These are phyloP conservation scores for Coccyzus lansbergi DNA, from an alignment of 2,797 vertebrate species.

Conservation along the genomic window DNA sequence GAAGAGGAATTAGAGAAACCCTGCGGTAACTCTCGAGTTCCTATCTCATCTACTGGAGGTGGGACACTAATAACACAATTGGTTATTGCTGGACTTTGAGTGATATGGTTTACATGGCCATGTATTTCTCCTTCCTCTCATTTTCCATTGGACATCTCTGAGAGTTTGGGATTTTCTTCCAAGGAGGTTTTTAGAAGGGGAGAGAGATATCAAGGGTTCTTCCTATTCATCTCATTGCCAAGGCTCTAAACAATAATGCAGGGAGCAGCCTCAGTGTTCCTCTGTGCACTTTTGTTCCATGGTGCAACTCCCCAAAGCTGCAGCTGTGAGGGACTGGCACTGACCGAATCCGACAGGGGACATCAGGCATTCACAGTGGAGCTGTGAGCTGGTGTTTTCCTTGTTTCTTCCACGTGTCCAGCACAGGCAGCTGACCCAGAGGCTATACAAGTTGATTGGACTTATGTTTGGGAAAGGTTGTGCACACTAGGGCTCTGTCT, in stretches of 20 bases:
- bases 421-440: not conserved
- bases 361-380: not conserved
- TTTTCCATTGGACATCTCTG: not conserved
- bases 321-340: not conserved
- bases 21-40: not conserved
- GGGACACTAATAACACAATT: not conserved
- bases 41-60: not conserved
- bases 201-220: not conserved
- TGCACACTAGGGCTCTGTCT: not conserved
- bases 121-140: not conserved
- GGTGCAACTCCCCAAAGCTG: not conserved
- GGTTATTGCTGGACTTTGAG: not conserved
- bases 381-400: not conserved
- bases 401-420: not conserved
- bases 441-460: not conserved
- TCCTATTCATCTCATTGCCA: not conserved
- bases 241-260: not conserved
- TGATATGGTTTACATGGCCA: not conserved
- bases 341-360: not conserved
- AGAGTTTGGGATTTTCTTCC: not conserved
- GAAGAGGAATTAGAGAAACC: not conserved
- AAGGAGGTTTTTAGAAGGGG: not conserved
- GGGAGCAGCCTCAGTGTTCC: not conserved
- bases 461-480: slow-evolving; percentile 37
- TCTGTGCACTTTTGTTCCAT: fast-evolving